A percentile compares a stretch with the other conserved stretches of the same genome.
Evolutionary conservation across 1,140 invertebrate genomes (phyloP).

Genomic region (Lethrus apterus): DNA sequence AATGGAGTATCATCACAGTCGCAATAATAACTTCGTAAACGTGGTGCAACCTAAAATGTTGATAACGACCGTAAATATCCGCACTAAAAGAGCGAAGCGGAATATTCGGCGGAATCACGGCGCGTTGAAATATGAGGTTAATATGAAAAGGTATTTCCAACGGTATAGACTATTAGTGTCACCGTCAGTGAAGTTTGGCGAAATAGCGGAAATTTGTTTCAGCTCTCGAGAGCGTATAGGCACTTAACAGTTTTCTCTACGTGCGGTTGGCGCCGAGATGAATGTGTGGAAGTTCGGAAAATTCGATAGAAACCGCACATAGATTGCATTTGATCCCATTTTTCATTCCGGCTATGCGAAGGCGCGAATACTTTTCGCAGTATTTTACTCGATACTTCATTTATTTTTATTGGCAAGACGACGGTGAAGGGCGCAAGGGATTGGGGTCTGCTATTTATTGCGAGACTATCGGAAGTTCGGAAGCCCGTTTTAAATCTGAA

Average conservation of each 20-base stretch:
- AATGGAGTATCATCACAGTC: too few relatives aligned
- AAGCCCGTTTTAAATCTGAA: too few relatives aligned
- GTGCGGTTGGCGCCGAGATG: constrained; percentile 14
- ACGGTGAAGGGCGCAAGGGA: too few relatives aligned
- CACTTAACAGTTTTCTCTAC: constrained; percentile 6
- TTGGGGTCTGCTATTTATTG: too few relatives aligned
- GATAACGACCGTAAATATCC: too few relatives aligned
- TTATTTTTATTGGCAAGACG: too few relatives aligned
- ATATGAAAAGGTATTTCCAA: constrained; percentile 20
- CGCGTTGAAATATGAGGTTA: constrained; percentile 12
- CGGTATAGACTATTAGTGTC: constrained; percentile 21
- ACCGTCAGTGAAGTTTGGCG: constrained; percentile 15
- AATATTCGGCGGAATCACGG: constrained; percentile 10
- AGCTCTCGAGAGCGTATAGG: constrained; percentile 9
- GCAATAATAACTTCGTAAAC: too few relatives aligned
- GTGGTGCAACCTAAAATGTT: too few relatives aligned
- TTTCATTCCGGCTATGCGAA: too few relatives aligned
- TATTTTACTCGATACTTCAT: too few relatives aligned
- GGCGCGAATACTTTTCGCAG: too few relatives aligned
- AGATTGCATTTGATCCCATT: constrained; percentile 18
- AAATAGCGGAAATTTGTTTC: constrained; percentile 20
- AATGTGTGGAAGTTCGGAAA: constrained; percentile 17
- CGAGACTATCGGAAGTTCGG: too few relatives aligned
- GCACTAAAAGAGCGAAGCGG: constrained; percentile 1
- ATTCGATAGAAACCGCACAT: constrained; percentile 20